Evolutionary conservation across 2,797 vertebrate species (phyloP).

Genomic region (Halcyon badia): DNA sequence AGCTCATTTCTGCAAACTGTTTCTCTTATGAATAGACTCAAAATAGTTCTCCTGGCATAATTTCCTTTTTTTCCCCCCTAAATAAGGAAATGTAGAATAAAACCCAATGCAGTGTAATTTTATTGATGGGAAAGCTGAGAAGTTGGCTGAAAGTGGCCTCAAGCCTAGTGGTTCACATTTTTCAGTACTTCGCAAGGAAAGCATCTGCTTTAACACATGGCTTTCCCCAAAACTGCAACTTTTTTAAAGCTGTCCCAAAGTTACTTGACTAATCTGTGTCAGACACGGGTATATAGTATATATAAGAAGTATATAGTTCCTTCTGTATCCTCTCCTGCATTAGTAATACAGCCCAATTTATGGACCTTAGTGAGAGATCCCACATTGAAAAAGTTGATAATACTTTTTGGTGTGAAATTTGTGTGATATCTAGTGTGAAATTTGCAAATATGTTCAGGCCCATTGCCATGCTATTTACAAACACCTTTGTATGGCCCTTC

Average conservation of each 20-base stretch:
- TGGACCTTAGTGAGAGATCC: not conserved
- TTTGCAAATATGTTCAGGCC: not conserved
- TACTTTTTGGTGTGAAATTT: not conserved
- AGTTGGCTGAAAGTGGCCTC: not conserved
- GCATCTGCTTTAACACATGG: not conserved
- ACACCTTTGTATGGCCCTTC: not conserved
- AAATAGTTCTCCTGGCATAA: conserved; percentile 3
- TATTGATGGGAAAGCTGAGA: not conserved
- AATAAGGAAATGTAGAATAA: not conserved
- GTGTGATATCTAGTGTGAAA: not conserved
- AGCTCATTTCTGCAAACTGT: not conserved
- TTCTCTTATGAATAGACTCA: not conserved
- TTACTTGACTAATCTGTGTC: not conserved
- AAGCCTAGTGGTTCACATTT: not conserved
- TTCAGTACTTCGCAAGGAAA: not conserved
- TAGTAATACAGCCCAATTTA: not conserved
- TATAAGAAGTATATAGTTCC: not conserved
- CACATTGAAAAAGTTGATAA: not conserved
- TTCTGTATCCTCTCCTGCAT: not conserved
- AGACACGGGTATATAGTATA: not conserved
- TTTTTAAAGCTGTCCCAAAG: conserved; percentile 1
- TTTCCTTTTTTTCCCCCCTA: not conserved
- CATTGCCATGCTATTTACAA: not conserved
- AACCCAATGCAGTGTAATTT: not conserved
- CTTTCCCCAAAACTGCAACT: not conserved